Evolutionary conservation across 2,797 vertebrate species (phyloP).

Genomic region (Trichosurus vulpecula): DNA sequence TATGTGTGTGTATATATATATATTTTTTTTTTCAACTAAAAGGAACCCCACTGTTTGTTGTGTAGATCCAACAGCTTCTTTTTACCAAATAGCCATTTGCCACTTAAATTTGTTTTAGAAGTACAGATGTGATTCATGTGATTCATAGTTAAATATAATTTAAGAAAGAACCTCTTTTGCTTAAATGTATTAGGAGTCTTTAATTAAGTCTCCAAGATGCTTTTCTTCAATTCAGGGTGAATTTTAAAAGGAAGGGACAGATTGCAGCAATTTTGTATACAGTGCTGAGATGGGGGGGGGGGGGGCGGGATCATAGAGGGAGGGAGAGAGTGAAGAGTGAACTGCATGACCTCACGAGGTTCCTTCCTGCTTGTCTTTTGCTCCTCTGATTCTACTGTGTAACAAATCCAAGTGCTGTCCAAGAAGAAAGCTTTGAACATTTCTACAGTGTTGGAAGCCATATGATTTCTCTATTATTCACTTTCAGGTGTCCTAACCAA

Average conservation of each 20-base stretch:
- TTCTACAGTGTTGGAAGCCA: constrained; percentile 6
- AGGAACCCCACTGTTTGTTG: neutral
- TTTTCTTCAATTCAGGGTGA: constrained; percentile 34
- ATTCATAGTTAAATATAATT: constrained; percentile 35
- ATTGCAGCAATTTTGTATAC: constrained; percentile 10
- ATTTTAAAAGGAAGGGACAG: constrained; percentile 42
- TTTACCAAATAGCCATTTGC: constrained; percentile 21
- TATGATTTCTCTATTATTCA: constrained; percentile 20
- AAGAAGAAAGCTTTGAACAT: constrained; percentile 42
- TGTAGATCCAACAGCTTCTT: neutral
- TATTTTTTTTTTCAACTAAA: neutral
- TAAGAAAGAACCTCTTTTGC: constrained; percentile 40
- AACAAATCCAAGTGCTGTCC: constrained; percentile 26
- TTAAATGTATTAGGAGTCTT: constrained; percentile 36
- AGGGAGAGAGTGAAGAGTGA: neutral
- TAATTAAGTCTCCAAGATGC: constrained; percentile 22
- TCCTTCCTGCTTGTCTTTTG: constrained; percentile 5
- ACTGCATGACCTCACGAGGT: neutral
- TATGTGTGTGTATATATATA: neutral
- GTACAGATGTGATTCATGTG: constrained; percentile 10
- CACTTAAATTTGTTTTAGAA: constrained; percentile 48
- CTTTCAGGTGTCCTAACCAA: constrained; percentile 32
- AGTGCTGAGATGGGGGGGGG: neutral
- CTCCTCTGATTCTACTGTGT: neutral
- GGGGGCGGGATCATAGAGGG: neutral